phyloP scores from a whole-genome alignment of 2,113 vertebrate genomes.

The Telmatochromis bifrenatus region DNA sequence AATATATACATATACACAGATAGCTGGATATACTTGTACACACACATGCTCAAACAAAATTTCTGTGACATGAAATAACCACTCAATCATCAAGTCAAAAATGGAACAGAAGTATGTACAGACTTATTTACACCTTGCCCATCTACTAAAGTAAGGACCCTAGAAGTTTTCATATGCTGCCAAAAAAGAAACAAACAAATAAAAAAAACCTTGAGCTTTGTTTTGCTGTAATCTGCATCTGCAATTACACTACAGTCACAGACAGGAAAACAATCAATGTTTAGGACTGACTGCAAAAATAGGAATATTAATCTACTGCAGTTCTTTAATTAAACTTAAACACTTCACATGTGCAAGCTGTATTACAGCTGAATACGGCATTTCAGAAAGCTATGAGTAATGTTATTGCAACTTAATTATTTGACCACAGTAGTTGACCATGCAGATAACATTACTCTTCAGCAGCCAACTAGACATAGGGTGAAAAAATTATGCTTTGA shows the following conservation, averaged over 20 bases:
- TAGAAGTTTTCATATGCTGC: neutral
- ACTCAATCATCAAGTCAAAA: neutral
- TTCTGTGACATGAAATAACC: neutral
- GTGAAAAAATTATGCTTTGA: neutral
- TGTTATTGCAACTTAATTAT: neutral
- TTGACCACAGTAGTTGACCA: neutral
- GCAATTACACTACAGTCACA: neutral
- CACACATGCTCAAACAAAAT: neutral
- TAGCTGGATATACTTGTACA: neutral
- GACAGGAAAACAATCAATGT: neutral
- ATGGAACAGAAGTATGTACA: neutral
- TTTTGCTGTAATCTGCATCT: neutral
- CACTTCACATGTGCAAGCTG: neutral
- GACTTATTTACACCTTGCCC: neutral
- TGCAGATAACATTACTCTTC: neutral
- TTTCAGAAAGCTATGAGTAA: neutral
- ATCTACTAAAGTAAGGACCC: neutral
- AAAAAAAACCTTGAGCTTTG: neutral
- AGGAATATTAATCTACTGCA: neutral
- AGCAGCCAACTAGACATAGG: neutral
- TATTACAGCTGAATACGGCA: neutral
- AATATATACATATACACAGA: neutral
- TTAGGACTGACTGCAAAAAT: neutral
- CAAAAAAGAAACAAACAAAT: neutral
- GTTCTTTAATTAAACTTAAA: neutral